Evolutionary conservation across 2,888 invertebrate genomes (phyloP).

Genomic region (Alloscopus bannaensis): DNA sequence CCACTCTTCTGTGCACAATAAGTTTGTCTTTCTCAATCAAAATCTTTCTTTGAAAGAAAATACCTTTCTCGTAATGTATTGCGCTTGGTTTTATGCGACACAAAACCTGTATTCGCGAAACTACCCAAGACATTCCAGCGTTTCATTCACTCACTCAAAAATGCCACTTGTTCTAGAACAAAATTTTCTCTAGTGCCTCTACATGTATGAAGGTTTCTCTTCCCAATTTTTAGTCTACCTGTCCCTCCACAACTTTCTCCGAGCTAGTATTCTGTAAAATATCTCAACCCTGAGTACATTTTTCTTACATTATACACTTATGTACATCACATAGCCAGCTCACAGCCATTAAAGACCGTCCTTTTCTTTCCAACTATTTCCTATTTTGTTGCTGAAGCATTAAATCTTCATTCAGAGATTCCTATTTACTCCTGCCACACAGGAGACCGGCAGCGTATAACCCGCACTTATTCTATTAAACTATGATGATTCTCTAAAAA

Average conservation of each 20-base stretch:
- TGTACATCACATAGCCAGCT: neutral
- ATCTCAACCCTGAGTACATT: too few relatives aligned
- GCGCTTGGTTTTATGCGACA: too few relatives aligned
- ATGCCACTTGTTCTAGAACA: neutral
- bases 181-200: neutral
- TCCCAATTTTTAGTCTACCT: slow-evolving; percentile 22
- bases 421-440: too few relatives aligned
- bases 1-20: too few relatives aligned
- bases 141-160: slow-evolving; percentile 5
- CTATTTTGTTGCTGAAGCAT: slow-evolving; percentile 36
- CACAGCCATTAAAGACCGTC: slow-evolving; percentile 14
- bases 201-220: neutral
- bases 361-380: neutral
- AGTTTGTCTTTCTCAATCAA: too few relatives aligned
- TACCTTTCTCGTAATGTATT: too few relatives aligned
- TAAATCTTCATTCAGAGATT: slow-evolving; percentile 40
- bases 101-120: too few relatives aligned
- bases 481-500: slow-evolving; percentile 24
- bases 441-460: neutral
- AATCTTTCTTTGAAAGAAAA: too few relatives aligned
- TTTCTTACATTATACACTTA: neutral
- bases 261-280: too few relatives aligned
- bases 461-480: slow-evolving; percentile 42
- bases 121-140: slow-evolving; percentile 10
- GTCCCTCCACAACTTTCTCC: neutral